Evolutionary conservation across 2,888 invertebrate species (phyloP), one percentile per base, ranked within the genome.

Genomic region (Cryptocheilus praepositus): DNA sequence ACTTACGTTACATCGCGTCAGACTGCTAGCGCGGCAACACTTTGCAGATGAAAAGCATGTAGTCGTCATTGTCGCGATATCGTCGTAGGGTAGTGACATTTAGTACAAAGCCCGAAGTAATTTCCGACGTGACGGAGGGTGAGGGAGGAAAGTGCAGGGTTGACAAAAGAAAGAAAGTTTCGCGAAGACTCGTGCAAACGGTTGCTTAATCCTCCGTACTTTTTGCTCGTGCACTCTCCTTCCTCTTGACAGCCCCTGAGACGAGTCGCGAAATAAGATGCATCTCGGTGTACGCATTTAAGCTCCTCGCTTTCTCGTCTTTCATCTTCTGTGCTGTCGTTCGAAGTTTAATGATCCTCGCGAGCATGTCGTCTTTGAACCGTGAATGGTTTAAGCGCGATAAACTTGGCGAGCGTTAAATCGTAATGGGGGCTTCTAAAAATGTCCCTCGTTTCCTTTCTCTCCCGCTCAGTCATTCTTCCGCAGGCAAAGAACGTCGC

Each of bases 121-220:
- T 36, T 11, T 36, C 36, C 11, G 3, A 7, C 36, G 36, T 36
- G 3, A 36, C 36, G 11, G 36, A 7, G 36, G 36, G 36, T 1
- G 36, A 11, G 36, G 11, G 36, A 36, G 8, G 3, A 36, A 36
- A 36, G 36, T 36, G 36, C 36, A 11, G 1, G 36, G 36, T 1
- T 7, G 36, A 11, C 11, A 11, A 11, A 36, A 36, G 36, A 36
- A 36, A 36, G 36, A 36, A 11, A 36, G 8, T 28, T 28, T 28
- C 28, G 36, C 36, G 36, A 36, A 36, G 36, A 36, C 36, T 36
- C 36, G 18, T 46, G 56, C 36, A 53, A 54, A 49, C 66, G 36
- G 58, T 62, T 70, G 61, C 66, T 70, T 70, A 70, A 70, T 70
- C 66, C 61, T 36, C 62, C 44, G n/a, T 19, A 61, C 69, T 70